Base-by-base conservation (phyloP, 2,113 vertebrate genomes). In the Lepus timidus region DNA sequence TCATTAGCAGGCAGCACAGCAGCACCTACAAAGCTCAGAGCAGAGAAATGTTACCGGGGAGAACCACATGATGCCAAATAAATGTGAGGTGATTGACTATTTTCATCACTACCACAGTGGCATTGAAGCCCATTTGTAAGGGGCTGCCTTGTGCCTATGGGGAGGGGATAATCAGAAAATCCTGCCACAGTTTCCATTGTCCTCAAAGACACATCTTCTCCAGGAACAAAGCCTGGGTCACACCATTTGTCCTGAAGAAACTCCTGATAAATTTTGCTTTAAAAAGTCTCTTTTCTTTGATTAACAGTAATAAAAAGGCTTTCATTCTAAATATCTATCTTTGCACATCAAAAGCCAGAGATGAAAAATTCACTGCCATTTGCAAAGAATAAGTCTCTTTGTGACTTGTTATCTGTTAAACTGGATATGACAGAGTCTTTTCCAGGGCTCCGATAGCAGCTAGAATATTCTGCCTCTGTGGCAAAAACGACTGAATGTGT, bases 331-430 rank as follows among this genome's bases (percentile, higher is more conserved):
- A 90, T 97, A 85, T 88, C 95, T 91, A 78, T 96, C 90, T 95
- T 96, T 95, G 81, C 36, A 92, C 70, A 94, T 95, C 91, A 75
- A 73, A 90, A 83, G 94, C 95, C 93, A 7, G 44, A 79, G 92
- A 88, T 93, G 97, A 82, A 97, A 97, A 96, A 79, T 96, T 97
- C 93, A 95, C 96, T 96, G 87, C 97, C 94, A 89, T 96, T 97
- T 97, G 96, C 93, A 96, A 96, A 98, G 97, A 97, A 96, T 96
- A 75, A 58, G 36, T 55, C 88, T 44, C 97, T 96, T 94, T 96
- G 97, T 97, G 97, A 97, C 90, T 95, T 91, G 93, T 92, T 98
- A 97, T 98, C 96, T 97, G 96, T 97, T 97, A 95, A 98, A 97
- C 96, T 97, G 95, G 95, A 94, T 94, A 92, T 96, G 97, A 78